Conservation (phyloP, 2,797 vertebrate species). For the Gobionotothen gibberifrons region DNA sequence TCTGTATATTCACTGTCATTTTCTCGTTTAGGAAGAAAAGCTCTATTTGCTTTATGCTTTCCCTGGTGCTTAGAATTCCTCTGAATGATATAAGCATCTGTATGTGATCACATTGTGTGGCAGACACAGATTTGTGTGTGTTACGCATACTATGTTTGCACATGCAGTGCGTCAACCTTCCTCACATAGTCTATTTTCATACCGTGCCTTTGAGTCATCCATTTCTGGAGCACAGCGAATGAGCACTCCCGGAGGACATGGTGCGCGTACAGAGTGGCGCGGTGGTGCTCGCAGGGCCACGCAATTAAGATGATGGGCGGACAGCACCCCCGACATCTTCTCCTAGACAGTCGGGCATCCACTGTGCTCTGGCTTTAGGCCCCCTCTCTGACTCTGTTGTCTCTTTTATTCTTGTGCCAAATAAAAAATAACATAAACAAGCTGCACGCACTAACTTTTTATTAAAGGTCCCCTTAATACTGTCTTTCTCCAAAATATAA, state of each 20-base stretch:
- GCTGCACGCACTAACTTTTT: constrained; percentile 20
- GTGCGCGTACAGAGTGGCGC: constrained; percentile 68
- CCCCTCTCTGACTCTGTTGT: constrained; percentile 30
- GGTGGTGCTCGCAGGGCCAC: constrained; percentile 71
- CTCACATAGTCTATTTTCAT: constrained; percentile 82
- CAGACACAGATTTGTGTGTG: constrained; percentile 52
- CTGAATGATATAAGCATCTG: constrained; percentile 44
- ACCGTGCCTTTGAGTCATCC: constrained; percentile 83
- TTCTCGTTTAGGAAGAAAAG: constrained; percentile 36
- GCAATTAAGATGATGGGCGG: constrained; percentile 85
- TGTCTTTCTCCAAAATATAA: too few relatives aligned
- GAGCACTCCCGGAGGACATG: constrained; percentile 81
- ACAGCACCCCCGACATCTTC: constrained; percentile 65
- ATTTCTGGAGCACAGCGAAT: constrained; percentile 82
- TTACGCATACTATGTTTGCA: constrained; percentile 65
- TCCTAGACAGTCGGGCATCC: constrained; percentile 72
- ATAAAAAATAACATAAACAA: constrained; percentile 42
- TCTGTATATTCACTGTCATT: constrained; percentile 29
- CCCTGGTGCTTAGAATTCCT: constrained; percentile 32
- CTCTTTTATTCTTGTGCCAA: constrained; percentile 53
- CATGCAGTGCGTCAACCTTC: constrained; percentile 69
- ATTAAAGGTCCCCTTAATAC: too few relatives aligned
- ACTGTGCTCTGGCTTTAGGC: constrained; percentile 52
- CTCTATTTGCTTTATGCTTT: constrained; percentile 26
- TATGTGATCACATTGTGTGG: constrained; percentile 38